Evolutionary conservation across 2,888 invertebrate genomes (phyloP).

Genomic region (Metellina segmentata): DNA sequence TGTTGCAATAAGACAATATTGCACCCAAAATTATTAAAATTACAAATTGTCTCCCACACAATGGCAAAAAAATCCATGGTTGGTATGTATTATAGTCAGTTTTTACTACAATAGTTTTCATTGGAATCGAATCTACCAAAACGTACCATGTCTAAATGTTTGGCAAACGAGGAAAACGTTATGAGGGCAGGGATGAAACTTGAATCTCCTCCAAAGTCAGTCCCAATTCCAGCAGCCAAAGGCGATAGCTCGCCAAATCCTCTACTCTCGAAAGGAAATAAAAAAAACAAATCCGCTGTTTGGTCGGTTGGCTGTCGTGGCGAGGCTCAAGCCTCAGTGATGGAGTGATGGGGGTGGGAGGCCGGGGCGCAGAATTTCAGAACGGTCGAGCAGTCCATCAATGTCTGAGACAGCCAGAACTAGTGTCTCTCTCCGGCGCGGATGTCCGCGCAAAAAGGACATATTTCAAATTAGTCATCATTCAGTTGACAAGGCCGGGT

Average conservation of each 20-base stretch:
- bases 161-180: too few relatives aligned
- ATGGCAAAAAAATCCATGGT: too few relatives aligned
- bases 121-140: too few relatives aligned
- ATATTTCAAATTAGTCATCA: conserved; percentile 78
- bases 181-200: background rate
- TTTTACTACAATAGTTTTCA: too few relatives aligned
- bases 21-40: too few relatives aligned
- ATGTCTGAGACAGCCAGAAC: conserved; percentile 73
- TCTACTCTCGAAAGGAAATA: background rate
- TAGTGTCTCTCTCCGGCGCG: conserved; percentile 69
- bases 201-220: background rate
- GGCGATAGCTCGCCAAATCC: conserved; percentile 69
- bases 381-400: conserved; percentile 74
- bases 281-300: conserved; percentile 42
- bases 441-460: conserved; percentile 76
- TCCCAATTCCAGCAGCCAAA: background rate
- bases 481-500: conserved; percentile 77
- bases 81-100: too few relatives aligned
- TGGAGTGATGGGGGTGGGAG: conserved; percentile 62
- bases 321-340: conserved; percentile 59
- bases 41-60: too few relatives aligned
- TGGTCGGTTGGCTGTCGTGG: conserved; percentile 63
- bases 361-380: conserved; percentile 21
- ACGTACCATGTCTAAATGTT: too few relatives aligned
- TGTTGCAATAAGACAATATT: too few relatives aligned